These are phyloP conservation scores for Stenodema calcarata DNA, from an alignment of 2,888 invertebrate genomes.

Conservation along the genomic window DNA sequence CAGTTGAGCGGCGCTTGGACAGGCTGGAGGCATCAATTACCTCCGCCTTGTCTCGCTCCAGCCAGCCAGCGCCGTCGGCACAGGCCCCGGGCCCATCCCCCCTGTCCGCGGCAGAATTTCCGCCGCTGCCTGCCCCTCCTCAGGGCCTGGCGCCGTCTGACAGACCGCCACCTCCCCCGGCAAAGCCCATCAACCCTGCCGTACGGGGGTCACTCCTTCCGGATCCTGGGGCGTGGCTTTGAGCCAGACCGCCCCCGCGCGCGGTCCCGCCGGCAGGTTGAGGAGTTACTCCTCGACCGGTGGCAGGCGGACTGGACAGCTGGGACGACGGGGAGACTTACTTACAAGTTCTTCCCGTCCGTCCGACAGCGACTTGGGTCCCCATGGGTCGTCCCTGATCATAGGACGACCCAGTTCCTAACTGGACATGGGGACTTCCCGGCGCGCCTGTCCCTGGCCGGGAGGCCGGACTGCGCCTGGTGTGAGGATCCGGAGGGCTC, in stretches of 20 bases:
- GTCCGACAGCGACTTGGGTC: background rate
- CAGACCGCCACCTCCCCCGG: too few relatives aligned
- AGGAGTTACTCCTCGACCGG: background rate
- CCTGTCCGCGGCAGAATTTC: too few relatives aligned
- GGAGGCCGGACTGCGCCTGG: background rate
- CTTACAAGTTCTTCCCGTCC: background rate
- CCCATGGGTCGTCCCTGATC: background rate
- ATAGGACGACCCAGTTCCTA: background rate
- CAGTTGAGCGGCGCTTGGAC: background rate
- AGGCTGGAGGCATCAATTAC: background rate
- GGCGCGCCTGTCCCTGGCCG: background rate
- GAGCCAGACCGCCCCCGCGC: background rate
- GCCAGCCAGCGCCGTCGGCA: too few relatives aligned
- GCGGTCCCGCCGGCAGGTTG: background rate
- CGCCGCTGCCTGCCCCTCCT: too few relatives aligned
- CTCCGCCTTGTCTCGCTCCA: background rate
- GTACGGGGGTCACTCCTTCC: background rate
- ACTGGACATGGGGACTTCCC: background rate
- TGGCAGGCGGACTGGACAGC: background rate
- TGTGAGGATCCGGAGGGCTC: background rate
- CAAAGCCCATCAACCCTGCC: too few relatives aligned
- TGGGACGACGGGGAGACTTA: background rate
- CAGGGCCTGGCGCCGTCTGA: too few relatives aligned
- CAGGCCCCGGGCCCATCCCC: too few relatives aligned
- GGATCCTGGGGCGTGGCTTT: background rate